Evolutionary conservation across 1,140 invertebrate species (phyloP).

Genomic region (Papilio polyxenes): DNA sequence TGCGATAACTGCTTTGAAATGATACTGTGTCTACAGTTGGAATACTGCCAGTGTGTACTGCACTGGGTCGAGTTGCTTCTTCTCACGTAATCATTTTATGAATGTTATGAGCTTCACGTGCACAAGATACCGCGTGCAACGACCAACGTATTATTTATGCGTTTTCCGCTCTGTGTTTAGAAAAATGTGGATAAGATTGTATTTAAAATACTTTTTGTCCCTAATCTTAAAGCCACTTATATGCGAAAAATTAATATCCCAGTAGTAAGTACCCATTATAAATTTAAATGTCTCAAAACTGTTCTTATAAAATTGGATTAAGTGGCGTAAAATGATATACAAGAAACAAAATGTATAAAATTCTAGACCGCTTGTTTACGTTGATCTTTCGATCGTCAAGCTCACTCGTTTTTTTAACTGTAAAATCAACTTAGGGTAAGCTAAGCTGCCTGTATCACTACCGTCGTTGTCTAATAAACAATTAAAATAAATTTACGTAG

Average conservation of each 20-base stretch:
- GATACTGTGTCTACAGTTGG: constrained; percentile 38
- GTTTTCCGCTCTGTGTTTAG: constrained; percentile 42
- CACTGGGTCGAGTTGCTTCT: constrained; percentile 47
- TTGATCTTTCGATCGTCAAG: no score
- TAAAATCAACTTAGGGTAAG: no score
- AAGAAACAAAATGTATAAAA: no score
- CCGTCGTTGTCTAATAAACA: no score
- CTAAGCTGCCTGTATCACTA: no score
- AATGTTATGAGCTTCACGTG: constrained; percentile 70
- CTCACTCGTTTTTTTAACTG: no score
- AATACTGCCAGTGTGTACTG: constrained; percentile 37
- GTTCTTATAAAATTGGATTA: no score
- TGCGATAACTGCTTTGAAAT: constrained; percentile 32
- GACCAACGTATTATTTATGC: constrained; percentile 58
- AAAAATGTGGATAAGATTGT: constrained; percentile 36
- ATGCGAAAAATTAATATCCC: background rate
- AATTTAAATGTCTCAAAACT: no score
- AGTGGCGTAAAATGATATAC: no score
- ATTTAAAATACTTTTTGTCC: background rate
- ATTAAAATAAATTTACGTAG: no score
- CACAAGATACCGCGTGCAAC: constrained; percentile 58
- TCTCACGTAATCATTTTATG: constrained; percentile 74
- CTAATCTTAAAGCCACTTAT: background rate
- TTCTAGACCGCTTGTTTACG: no score
- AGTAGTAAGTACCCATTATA: no score